Base-by-base conservation (phyloP, 2,113 vertebrate species). In the Hippocampus zosterae region DNA sequence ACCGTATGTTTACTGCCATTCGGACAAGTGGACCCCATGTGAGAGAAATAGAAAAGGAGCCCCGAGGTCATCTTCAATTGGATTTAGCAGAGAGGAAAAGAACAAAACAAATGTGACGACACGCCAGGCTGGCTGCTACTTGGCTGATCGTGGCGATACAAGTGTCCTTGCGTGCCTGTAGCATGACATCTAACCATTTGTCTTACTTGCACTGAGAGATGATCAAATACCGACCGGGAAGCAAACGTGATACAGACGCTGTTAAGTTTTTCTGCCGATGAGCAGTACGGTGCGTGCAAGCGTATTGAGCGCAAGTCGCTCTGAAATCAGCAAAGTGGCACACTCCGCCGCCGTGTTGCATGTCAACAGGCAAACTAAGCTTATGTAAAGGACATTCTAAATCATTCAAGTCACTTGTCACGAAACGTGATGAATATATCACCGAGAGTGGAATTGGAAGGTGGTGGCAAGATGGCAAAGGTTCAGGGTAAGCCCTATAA, bases 281-380 rank as follows among this genome's bases (percentile, higher is more conserved):
- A 80, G 37, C 55, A 81, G 75, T 78, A 71, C 63, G 56, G 75
- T 80, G 72, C 60, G 60, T 67, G 75, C 53, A 60, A 56, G 72
- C 66, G 48, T 66, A 77, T 87, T 86, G 70, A 71, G 71, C 37
- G 23, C 56, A 74, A 85, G 77, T 87, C 80, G 66, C 75, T 80
- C 59, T 64, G 79, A 82, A 90, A 88, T 90, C 88, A 89, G 83
- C 67, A 74, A 89, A 91, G 81, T 87, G 85, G 73, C 60, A 59
- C 56, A 37, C 52, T 48, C 71, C 75, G 71, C 69, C 63, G 52
- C 59, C 46, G 42, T 52, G 60, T 65, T 85, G 87, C 80, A 79
- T 77, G 85, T 84, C 84, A 78, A 81, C 75, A 83, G 75, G 79
- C 66, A 82, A 88, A 79, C 68, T 63, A 75, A 81, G 81, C 80